These are phyloP conservation scores for Diarsia brunnea DNA, from an alignment of 2,888 invertebrate species.

Conservation along the genomic window DNA sequence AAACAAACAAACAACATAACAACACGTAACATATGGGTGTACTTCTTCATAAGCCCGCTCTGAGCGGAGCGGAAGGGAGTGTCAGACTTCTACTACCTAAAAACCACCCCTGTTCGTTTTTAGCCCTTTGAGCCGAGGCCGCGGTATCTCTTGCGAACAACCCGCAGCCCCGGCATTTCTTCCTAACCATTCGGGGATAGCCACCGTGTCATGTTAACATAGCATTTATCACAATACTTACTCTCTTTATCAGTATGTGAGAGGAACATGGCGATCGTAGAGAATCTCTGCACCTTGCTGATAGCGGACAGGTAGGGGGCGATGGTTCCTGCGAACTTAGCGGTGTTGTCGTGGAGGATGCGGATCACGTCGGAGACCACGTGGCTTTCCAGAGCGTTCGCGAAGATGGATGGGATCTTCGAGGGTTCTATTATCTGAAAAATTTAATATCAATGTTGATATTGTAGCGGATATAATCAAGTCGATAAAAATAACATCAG, in stretches of 20 bases:
- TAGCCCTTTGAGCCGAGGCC: too few species aligned
- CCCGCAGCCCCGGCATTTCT: too few species aligned
- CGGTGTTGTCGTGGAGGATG: conserved; percentile 83
- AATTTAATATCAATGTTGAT: neutral
- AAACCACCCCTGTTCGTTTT: too few species aligned
- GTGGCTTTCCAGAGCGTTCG: conserved; percentile 92
- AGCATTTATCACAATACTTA: conserved; percentile 73
- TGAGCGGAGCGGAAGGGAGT: too few species aligned
- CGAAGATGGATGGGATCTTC: conserved; percentile 92
- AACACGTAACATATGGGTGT: too few species aligned
- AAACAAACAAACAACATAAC: too few species aligned
- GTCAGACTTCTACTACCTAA: too few species aligned
- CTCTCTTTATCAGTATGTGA: conserved; percentile 90
- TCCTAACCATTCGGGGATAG: too few species aligned
- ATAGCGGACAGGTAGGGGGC: conserved; percentile 89
- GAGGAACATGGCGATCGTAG: conserved; percentile 92
- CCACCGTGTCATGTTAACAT: too few species aligned
- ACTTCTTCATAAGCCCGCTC: too few species aligned
- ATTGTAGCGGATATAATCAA: neutral
- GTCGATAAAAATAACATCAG: too few species aligned
- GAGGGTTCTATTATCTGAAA: conserved; percentile 90
- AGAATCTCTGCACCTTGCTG: conserved; percentile 91
- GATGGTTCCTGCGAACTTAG: conserved; percentile 81
- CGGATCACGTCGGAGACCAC: conserved; percentile 91
- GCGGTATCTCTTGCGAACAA: too few species aligned